These are phyloP conservation scores for Pipistrellus kuhlii DNA, from an alignment of 2,797 vertebrate species.

Conservation along the genomic window DNA sequence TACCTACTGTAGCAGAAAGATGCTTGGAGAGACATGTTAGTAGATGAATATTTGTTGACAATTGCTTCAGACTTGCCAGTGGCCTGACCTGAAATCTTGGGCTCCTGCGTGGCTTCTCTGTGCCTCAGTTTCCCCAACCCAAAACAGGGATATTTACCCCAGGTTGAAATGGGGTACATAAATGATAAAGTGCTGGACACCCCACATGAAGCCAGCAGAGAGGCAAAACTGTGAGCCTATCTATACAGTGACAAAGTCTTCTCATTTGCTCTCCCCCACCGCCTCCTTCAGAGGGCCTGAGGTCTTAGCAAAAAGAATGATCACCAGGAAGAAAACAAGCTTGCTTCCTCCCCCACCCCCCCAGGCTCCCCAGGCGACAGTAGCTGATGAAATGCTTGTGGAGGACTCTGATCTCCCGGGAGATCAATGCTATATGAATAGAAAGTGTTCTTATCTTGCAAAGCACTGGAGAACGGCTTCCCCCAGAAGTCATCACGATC, in stretches of 20 bases:
- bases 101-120: neutral
- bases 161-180: neutral
- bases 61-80: neutral
- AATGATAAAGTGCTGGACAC: neutral
- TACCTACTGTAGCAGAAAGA: neutral
- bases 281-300: neutral
- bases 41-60: neutral
- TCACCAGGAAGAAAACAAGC: conserved; percentile 31
- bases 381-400: conserved; percentile 36
- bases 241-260: neutral
- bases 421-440: conserved; percentile 52
- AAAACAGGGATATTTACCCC: neutral
- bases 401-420: conserved; percentile 41
- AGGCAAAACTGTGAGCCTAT: neutral
- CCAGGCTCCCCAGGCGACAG: neutral
- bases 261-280: neutral
- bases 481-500: conserved; percentile 43
- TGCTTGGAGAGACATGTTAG: neutral
- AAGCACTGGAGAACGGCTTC: conserved; percentile 61
- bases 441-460: conserved; percentile 62
- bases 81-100: neutral
- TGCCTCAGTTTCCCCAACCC: neutral
- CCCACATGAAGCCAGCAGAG: neutral
- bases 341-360: neutral
- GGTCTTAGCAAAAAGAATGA: neutral